A percentile compares a stretch with the other conserved stretches of the same genome.
These are phyloP conservation scores for Enhydra lutris DNA, from an alignment of 2,113 vertebrate species.

Conservation along the genomic window DNA sequence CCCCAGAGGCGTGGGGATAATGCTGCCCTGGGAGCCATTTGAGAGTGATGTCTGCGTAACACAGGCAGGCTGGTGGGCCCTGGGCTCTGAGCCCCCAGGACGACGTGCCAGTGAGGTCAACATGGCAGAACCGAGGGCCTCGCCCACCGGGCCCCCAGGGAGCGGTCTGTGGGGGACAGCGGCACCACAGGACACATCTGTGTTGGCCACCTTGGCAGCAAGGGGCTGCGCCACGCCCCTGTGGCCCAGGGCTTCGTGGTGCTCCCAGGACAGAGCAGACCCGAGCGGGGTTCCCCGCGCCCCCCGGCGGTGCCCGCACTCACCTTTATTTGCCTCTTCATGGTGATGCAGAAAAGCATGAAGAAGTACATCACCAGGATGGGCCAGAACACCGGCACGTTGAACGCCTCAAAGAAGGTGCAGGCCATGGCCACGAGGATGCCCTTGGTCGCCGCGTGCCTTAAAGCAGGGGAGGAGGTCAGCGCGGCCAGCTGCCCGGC, in stretches of 20 bases:
- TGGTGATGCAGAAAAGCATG: constrained; percentile 99
- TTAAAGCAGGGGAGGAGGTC: constrained; percentile 68
- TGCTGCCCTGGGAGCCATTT: fast-evolving
- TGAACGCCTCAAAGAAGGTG: constrained; percentile 99
- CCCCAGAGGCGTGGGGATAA: neutral
- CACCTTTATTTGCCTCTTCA: constrained; percentile 99
- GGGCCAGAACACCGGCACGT: constrained; percentile 99
- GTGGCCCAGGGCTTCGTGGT: neutral
- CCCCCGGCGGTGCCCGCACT: fast-evolving
- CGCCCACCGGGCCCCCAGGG: neutral
- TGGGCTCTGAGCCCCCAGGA: neutral
- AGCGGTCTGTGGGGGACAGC: fast-evolving
- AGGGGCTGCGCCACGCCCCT: fast-evolving
- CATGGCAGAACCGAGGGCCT: neutral
- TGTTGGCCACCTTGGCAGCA: fast-evolving
- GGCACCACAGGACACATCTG: fast-evolving
- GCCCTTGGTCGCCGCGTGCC: constrained; percentile 98
- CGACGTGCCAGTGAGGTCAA: neutral
- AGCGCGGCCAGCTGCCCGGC: neutral
- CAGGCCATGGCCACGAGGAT: constrained; percentile 97
- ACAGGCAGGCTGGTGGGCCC: fast-evolving
- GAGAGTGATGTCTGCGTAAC: fast-evolving
- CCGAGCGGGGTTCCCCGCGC: neutral
- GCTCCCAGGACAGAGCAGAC: neutral
- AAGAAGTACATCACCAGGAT: constrained; percentile 99